phyloP scores from a whole-genome alignment of 2,888 invertebrate genomes.

The Campopleginae sp. region DNA sequence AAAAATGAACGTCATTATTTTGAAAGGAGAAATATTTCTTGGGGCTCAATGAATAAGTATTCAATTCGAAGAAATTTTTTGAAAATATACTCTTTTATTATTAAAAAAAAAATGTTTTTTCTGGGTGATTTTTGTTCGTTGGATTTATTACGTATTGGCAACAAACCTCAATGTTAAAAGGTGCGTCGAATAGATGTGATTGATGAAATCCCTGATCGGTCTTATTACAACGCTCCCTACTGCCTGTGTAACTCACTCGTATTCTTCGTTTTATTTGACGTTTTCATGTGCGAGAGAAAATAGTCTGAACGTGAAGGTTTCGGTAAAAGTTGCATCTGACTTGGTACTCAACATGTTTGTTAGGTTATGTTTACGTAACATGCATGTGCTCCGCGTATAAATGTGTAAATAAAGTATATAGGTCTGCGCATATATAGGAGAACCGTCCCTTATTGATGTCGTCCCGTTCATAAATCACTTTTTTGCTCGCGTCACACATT shows the following conservation, averaged over 20 bases:
- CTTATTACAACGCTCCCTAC: constrained; percentile 71
- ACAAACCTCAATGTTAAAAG: constrained; percentile 25
- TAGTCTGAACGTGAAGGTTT: neutral
- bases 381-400: neutral
- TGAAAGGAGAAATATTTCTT: no score
- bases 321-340: constrained; percentile 37
- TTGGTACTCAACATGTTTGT: neutral
- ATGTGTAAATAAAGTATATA: constrained; percentile 26
- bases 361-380: neutral
- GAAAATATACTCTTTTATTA: no score
- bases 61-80: no score
- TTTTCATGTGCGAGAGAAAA: neutral
- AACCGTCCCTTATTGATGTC: constrained; percentile 31
- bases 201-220: constrained; percentile 72
- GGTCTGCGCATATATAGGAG: neutral
- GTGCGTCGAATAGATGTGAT: constrained; percentile 69
- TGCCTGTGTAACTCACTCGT: constrained; percentile 58
- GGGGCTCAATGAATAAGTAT: no score
- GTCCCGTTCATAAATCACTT: constrained; percentile 66
- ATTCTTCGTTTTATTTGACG: constrained; percentile 27
- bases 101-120: no score
- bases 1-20: no score
- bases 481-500: constrained; percentile 55
- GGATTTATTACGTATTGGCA: no score
- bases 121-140: no score